A percentile compares a stretch with the other conserved stretches of the same genome.
Conservation (phyloP, 2,113 vertebrate genomes). For the Calidris pygmaea region DNA sequence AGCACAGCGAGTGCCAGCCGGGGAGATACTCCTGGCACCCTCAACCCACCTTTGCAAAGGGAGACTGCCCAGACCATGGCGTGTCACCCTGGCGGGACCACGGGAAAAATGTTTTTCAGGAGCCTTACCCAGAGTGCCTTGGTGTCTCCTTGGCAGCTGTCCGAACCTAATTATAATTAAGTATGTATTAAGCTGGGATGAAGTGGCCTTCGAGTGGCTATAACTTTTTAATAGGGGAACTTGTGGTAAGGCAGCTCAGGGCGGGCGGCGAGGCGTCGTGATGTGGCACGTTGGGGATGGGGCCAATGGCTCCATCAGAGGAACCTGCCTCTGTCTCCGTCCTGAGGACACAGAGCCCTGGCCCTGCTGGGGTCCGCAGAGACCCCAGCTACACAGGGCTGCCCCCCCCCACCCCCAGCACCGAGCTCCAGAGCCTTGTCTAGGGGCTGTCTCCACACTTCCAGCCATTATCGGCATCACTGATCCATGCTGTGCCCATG, state of each 20-base stretch:
- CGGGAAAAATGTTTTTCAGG: background rate
- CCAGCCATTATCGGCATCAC: background rate
- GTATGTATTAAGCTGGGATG: conserved; percentile 30
- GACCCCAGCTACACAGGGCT: rapidly evolving
- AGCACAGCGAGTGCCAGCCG: rapidly evolving
- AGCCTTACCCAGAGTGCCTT: background rate
- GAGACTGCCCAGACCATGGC: rapidly evolving
- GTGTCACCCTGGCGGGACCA: background rate
- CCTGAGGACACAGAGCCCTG: rapidly evolving
- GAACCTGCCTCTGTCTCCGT: background rate
- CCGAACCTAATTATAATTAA: conserved; percentile 45
- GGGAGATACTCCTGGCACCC: background rate
- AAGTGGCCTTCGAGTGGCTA: conserved; percentile 49
- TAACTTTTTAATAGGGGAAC: background rate
- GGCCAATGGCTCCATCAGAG: background rate
- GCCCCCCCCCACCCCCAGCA: rapidly evolving
- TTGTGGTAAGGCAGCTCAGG: background rate
- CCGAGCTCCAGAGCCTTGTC: background rate
- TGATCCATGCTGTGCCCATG: rapidly evolving
- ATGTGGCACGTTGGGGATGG: rapidly evolving
- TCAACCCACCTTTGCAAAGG: background rate
- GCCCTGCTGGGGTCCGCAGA: rapidly evolving
- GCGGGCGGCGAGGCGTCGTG: rapidly evolving
- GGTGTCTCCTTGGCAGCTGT: conserved; percentile 24
- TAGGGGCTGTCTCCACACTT: background rate